Evolutionary conservation across 2,113 vertebrate genomes (phyloP).

Genomic region (Etheostoma spectabile): DNA sequence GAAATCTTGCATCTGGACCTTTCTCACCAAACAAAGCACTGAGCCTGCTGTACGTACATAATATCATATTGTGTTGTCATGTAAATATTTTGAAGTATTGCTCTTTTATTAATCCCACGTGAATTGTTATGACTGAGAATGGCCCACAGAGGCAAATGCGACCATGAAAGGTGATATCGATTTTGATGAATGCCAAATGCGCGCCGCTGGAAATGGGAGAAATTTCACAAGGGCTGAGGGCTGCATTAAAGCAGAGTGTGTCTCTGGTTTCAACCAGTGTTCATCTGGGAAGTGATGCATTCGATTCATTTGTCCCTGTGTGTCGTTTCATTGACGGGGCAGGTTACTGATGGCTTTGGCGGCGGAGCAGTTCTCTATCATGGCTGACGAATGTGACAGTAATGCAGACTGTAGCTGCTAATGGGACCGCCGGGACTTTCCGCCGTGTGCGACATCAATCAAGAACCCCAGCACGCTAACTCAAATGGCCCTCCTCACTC

Average conservation of each 20-base stretch:
- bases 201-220: conserved; percentile 67
- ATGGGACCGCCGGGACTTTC: conserved; percentile 80
- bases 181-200: conserved; percentile 79
- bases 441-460: conserved; percentile 78
- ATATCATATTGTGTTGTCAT: conserved; percentile 62
- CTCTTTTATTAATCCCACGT: conserved; percentile 64
- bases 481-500: conserved; percentile 75
- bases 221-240: conserved; percentile 70
- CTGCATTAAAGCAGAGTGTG: conserved; percentile 44
- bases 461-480: conserved; percentile 65
- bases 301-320: conserved; percentile 66
- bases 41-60: conserved; percentile 36
- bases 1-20: conserved; percentile 69
- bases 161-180: conserved; percentile 69
- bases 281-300: conserved; percentile 64
- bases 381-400: conserved; percentile 70
- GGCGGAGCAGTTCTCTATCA: conserved; percentile 62
- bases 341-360: conserved; percentile 62
- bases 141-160: conserved; percentile 48
- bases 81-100: conserved; percentile 74
- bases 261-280: conserved; percentile 70
- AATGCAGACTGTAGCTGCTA: conserved; percentile 79
- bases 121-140: conserved; percentile 64
- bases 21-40: conserved; percentile 52
- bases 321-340: conserved; percentile 51